Conservation (phyloP, 2,113 vertebrate genomes). For the Rhinolophus ferrumequinum region DNA sequence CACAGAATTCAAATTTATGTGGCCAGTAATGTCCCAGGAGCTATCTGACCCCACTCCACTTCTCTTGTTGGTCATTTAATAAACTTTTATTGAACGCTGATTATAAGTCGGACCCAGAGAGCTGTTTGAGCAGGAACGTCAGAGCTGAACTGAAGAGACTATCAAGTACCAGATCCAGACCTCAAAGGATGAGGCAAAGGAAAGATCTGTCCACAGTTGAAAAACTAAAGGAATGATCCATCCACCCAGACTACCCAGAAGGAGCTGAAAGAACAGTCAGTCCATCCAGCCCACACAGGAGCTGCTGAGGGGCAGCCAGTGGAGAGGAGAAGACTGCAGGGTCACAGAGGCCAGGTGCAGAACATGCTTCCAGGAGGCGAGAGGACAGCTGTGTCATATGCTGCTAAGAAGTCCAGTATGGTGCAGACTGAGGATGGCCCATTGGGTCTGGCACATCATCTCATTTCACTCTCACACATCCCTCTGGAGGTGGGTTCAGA, state of each 20-base stretch:
- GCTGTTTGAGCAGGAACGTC: background rate
- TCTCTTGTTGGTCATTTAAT: background rate
- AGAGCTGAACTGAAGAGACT: background rate
- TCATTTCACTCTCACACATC: background rate
- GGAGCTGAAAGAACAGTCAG: background rate
- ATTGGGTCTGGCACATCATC: background rate
- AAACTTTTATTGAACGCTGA: background rate
- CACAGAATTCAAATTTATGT: background rate
- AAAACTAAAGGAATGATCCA: background rate
- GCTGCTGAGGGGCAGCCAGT: background rate
- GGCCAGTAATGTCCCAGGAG: background rate
- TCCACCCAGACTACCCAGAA: background rate
- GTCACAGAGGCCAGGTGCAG: background rate
- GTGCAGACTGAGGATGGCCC: background rate
- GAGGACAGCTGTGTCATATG: background rate
- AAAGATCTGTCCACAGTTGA: background rate
- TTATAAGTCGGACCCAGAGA: background rate
- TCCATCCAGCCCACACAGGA: background rate
- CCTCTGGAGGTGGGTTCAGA: background rate
- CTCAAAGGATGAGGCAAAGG: background rate
- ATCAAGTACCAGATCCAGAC: background rate
- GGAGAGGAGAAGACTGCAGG: too few species aligned
- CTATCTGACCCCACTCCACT: background rate
- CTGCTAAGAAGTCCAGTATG: background rate
- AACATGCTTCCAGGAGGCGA: background rate